A percentile compares a stretch with the other conserved stretches of the same genome.
Evolutionary conservation across 2,113 vertebrate genomes (phyloP).

Genomic region (Limnothrissa miodon): DNA sequence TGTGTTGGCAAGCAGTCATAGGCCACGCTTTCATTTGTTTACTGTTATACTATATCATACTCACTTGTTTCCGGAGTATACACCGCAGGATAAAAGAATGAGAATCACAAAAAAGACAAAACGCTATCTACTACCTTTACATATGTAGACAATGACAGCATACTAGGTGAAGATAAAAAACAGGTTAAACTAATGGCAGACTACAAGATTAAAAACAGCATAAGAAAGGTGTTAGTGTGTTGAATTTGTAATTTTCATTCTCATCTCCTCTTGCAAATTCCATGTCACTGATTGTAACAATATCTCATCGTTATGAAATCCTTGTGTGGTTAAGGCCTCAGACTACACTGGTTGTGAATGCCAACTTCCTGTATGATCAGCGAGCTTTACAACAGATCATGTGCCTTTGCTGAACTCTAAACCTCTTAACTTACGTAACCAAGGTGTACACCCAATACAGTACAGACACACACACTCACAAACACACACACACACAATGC

Average conservation of each 20-base stretch:
- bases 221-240: too few relatives aligned
- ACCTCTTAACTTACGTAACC: too few relatives aligned
- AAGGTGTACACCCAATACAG: background rate
- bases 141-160: background rate
- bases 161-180: too few relatives aligned
- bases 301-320: background rate
- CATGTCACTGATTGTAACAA: background rate
- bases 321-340: background rate
- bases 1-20: background rate
- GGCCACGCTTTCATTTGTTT: background rate
- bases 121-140: background rate
- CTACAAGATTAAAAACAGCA: too few relatives aligned
- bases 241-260: background rate
- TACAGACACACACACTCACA: background rate
- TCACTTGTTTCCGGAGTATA: background rate
- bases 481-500: too few relatives aligned
- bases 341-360: background rate
- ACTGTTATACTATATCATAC: background rate
- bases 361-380: background rate
- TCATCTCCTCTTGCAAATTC: background rate
- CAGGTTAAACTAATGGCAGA: too few relatives aligned
- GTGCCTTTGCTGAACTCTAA: too few relatives aligned
- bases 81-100: background rate
- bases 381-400: background rate
- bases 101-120: background rate